phyloP scores from a whole-genome alignment of 2,113 vertebrate genomes.

The Psittacula cyanocephala region DNA sequence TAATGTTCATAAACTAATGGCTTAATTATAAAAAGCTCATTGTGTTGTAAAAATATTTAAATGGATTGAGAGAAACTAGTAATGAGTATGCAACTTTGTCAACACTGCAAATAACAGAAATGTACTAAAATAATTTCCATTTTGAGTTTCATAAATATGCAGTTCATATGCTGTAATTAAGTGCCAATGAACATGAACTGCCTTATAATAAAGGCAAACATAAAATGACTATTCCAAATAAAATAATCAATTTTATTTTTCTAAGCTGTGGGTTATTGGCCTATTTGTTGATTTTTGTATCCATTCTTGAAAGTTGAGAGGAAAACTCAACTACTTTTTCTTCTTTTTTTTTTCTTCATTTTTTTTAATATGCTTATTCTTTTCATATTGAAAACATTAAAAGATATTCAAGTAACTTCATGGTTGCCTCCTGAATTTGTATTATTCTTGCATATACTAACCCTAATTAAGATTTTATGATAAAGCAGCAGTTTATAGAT shows the following conservation, averaged over 20 bases:
- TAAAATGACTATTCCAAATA: neutral
- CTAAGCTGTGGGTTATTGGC: neutral
- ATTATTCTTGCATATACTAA: neutral
- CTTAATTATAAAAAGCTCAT: neutral
- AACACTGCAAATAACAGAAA: neutral
- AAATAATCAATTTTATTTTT: neutral
- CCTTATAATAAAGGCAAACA: neutral
- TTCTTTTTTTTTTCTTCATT: neutral
- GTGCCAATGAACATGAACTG: neutral
- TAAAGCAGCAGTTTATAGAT: neutral
- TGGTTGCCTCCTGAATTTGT: neutral
- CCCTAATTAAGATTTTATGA: neutral
- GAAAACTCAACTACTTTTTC: neutral
- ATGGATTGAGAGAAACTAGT: neutral
- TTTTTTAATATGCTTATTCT: neutral
- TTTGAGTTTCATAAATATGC: neutral
- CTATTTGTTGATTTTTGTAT: neutral
- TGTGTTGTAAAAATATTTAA: neutral
- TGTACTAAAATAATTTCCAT: neutral
- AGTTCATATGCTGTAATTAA: neutral
- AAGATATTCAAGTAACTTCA: neutral
- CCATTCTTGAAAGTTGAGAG: neutral
- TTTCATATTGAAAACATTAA: neutral
- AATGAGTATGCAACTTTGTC: neutral
- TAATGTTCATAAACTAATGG: neutral